Evolutionary conservation across 1,140 invertebrate genomes (phyloP).

Genomic region (Andrena cerasifolii): DNA sequence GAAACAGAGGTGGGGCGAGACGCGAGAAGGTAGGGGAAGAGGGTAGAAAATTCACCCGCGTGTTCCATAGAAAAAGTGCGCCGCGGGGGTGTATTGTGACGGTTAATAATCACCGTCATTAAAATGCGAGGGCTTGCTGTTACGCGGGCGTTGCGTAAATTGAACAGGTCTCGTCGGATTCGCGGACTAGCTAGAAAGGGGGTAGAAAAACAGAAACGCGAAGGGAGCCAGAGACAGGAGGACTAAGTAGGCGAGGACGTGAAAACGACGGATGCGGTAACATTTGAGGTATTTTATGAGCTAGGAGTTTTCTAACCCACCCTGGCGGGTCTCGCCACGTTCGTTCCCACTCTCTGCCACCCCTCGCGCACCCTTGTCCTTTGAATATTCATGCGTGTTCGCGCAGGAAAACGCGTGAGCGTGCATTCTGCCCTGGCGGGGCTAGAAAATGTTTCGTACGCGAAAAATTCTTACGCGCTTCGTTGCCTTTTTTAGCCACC

Average conservation of each 20-base stretch:
- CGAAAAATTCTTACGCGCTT: background rate
- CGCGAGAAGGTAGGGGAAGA: background rate
- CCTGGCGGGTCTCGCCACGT: background rate
- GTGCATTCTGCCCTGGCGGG: background rate
- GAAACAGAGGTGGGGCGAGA: background rate
- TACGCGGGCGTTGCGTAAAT: slow-evolving; percentile 14
- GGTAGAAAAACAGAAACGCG: background rate
- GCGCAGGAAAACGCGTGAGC: slow-evolving; percentile 25
- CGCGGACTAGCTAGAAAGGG: background rate
- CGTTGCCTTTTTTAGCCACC: background rate
- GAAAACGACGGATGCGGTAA: slow-evolving; percentile 2
- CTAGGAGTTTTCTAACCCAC: slow-evolving; percentile 15
- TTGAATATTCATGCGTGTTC: slow-evolving; percentile 40
- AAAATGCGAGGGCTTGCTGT: slow-evolving; percentile 27
- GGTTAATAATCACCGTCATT: slow-evolving; percentile 42
- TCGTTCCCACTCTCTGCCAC: background rate
- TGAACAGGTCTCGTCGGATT: slow-evolving; percentile 28
- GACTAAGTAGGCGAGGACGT: slow-evolving; percentile 29
- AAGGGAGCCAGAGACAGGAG: background rate
- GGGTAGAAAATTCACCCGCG: background rate
- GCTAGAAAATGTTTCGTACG: background rate
- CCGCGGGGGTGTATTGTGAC: background rate
- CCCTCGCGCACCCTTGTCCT: background rate
- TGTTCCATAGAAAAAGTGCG: no score
- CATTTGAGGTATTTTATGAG: slow-evolving; percentile 16